phyloP scores from a whole-genome alignment of 2,797 vertebrate genomes.

The Sebastes kiyomatsui region DNA sequence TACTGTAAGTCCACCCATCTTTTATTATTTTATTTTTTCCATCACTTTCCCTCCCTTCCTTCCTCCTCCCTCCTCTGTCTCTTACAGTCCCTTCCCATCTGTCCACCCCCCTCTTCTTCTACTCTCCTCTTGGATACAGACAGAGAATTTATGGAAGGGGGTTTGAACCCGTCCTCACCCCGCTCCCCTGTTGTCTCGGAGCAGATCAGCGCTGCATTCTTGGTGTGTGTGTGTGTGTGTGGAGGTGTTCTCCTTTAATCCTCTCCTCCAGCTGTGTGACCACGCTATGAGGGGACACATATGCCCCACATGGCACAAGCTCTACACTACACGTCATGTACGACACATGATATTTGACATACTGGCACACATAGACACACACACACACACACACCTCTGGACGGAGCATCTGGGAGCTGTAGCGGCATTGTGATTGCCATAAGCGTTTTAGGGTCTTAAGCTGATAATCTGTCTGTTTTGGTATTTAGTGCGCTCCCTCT shows the following conservation, averaged over 20 bases:
- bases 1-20: background rate
- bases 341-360: constrained; percentile 46
- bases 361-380: constrained; percentile 1
- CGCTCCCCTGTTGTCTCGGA: constrained; percentile 39
- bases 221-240: constrained; percentile 15
- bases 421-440: constrained; percentile 33
- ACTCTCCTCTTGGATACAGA: constrained; percentile 46
- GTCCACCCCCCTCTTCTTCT: background rate
- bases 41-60: constrained; percentile 3
- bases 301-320: constrained; percentile 31
- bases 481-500: constrained; percentile 50
- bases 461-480: constrained; percentile 77
- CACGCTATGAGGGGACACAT: background rate
- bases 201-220: constrained; percentile 45
- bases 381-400: constrained; percentile 36
- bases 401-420: constrained; percentile 48
- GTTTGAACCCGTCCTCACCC: constrained; percentile 42
- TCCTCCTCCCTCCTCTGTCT: constrained; percentile 8
- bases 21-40: constrained; percentile 21
- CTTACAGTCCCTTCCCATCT: constrained; percentile 50
- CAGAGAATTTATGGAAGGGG: constrained; percentile 49
- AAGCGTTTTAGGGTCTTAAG: constrained; percentile 73
- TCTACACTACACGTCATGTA: constrained; percentile 7
- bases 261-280: constrained; percentile 8
- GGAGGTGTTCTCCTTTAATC: constrained; percentile 39